Conservation (phyloP, 2,888 invertebrate genomes). For the Clitarchus hookeri region DNA sequence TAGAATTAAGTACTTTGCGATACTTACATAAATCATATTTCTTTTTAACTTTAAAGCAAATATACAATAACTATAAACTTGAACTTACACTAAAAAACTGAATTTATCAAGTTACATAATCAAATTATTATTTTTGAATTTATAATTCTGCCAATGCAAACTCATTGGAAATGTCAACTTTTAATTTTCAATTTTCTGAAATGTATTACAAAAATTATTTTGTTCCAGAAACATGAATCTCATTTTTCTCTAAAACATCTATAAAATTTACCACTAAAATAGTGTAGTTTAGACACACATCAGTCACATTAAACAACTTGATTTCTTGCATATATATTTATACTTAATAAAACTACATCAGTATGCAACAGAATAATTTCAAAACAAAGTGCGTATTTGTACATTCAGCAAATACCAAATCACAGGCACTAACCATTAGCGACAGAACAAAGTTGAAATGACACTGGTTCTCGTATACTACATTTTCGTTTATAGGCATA, state of each 20-base stretch:
- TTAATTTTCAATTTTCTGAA: not conserved
- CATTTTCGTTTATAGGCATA: not conserved
- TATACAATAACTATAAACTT: no score
- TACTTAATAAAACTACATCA: not conserved
- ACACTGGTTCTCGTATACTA: conserved; percentile 5
- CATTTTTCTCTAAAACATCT: not conserved
- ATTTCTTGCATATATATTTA: not conserved
- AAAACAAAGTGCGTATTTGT: not conserved
- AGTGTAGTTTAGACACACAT: not conserved
- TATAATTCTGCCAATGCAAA: not conserved
- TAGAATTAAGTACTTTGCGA: no score
- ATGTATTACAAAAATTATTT: not conserved
- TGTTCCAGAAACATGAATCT: not conserved
- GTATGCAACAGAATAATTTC: not conserved
- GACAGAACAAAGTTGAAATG: not conserved
- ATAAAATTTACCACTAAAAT: not conserved
- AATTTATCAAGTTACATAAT: not conserved
- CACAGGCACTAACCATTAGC: not conserved
- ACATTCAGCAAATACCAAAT: not conserved
- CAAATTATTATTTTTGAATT: not conserved
- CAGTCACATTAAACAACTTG: not conserved
- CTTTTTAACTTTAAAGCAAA: no score
- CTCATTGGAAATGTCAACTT: not conserved
- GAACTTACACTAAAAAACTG: not conserved
- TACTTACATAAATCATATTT: no score